Evolutionary conservation across 1,140 invertebrate genomes (phyloP), one percentile per base, ranked within the genome.

Genomic region (Bombus breviceps): DNA sequence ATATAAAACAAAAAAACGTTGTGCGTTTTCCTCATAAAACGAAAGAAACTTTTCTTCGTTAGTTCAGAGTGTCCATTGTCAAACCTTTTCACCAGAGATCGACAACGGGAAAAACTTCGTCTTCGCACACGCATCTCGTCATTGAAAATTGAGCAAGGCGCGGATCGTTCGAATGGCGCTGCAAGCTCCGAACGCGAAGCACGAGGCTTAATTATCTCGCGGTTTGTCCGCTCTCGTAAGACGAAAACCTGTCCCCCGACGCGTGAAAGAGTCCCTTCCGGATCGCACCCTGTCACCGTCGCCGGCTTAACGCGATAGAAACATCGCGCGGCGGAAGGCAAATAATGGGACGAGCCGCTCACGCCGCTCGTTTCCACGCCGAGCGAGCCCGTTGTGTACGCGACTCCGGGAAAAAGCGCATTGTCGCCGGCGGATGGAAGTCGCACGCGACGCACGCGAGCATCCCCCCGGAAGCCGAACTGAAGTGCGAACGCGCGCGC

Each of bases 241-340:
- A 77, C 73, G 66, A 59, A 78, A 80, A 66, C 32, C 25, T 64
- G 39, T 53, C 41, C 34, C 69, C 28, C 41, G 72, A 69, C 76
- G 76, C 32, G 76, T 62, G 83, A 83, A 83, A 83, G 62, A 71
- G 66, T 57, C 47, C 74, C 81, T 64, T 83, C 72, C n/a, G 41
- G 68, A 28, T 64, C 41, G 71, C 41, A 34, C 53, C 71, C 32
- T 25, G 37, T 8, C 28, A 10, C n/a, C 47, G 69, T 43, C 74
- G 25, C 34, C 57, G 82, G 74, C 72, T 83, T 69, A 43, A 83
- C 82, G 82, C 64, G n/a, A 85, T 85, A 72, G 83, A 80, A 85
- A 77, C 73, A 68, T 69, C 82, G 66, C 83, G 72, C 8, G 57
- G 59, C 41, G 64, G 2, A 64, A 41, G 53, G 53, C 66, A 72